Evolutionary conservation across 1,140 invertebrate species (phyloP).

Genomic region (Drosophila busckii): DNA sequence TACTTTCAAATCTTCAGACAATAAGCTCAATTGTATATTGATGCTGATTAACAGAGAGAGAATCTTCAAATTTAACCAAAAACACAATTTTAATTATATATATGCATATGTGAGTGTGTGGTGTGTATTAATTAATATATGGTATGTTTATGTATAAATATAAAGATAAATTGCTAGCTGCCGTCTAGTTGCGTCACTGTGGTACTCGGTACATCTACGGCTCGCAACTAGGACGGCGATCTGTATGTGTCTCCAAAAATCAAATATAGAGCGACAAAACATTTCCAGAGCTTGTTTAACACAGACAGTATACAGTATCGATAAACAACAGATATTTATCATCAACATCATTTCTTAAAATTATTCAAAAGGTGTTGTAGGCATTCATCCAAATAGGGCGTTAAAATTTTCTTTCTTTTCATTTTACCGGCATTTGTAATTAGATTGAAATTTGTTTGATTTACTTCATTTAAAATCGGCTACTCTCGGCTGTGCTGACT

Average conservation of each 20-base stretch:
- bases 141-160: constrained; percentile 31
- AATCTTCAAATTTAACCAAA: constrained; percentile 40
- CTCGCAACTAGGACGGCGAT: neutral
- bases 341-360: constrained; percentile 62
- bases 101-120: constrained; percentile 9
- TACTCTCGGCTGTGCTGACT: constrained; percentile 12
- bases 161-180: constrained; percentile 30
- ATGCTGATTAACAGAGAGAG: constrained; percentile 18
- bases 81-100: constrained; percentile 26
- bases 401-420: neutral
- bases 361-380: constrained; percentile 34
- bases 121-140: no score
- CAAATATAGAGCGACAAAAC: constrained; percentile 48
- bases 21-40: constrained; percentile 3
- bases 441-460: constrained; percentile 53
- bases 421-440: constrained; percentile 21
- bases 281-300: constrained; percentile 74
- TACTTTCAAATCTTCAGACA: constrained; percentile 2
- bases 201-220: constrained; percentile 20
- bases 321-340: constrained; percentile 66
- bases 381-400: neutral
- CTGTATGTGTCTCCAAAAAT: constrained; percentile 38
- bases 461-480: no score
- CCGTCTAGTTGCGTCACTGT: neutral
- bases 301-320: constrained; percentile 68